phyloP scores from a whole-genome alignment of 1,140 invertebrate genomes.

The Neodiprion pinetum region DNA sequence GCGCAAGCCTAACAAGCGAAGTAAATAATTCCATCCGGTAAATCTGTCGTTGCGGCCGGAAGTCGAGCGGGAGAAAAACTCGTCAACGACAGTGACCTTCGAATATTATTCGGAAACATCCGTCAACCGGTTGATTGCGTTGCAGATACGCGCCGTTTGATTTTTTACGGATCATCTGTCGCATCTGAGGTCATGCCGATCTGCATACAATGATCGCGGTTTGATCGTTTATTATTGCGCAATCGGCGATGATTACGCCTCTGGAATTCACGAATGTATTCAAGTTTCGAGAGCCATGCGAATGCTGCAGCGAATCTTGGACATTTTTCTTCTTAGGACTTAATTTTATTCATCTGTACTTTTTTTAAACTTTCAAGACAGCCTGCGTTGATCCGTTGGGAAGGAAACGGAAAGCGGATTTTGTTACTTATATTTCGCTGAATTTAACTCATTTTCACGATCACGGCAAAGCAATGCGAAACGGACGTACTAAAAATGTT shows the following conservation, averaged over 20 bases:
- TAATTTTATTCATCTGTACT: too few relatives aligned
- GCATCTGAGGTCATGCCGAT: neutral
- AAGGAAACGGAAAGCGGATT: too few relatives aligned
- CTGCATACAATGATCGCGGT: neutral
- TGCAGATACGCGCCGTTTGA: neutral
- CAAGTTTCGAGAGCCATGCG: too few relatives aligned
- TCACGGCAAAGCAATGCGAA: neutral
- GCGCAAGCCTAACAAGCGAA: neutral
- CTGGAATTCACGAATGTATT: too few relatives aligned
- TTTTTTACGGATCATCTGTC: neutral
- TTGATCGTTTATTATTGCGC: too few relatives aligned
- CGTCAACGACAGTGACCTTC: neutral
- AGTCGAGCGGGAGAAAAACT: neutral
- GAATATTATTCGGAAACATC: neutral
- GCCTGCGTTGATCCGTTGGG: too few relatives aligned
- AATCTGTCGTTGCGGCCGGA: neutral
- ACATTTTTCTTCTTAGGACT: too few relatives aligned
- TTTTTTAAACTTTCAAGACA: too few relatives aligned
- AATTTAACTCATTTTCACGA: too few relatives aligned
- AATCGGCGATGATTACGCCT: too few relatives aligned
- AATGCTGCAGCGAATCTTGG: too few relatives aligned
- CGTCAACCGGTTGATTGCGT: neutral
- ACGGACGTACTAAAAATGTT: neutral
- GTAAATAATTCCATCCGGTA: neutral
- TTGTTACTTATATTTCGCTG: too few relatives aligned